Conservation (phyloP, 2,113 vertebrate species). For the Bufo bufo region DNA sequence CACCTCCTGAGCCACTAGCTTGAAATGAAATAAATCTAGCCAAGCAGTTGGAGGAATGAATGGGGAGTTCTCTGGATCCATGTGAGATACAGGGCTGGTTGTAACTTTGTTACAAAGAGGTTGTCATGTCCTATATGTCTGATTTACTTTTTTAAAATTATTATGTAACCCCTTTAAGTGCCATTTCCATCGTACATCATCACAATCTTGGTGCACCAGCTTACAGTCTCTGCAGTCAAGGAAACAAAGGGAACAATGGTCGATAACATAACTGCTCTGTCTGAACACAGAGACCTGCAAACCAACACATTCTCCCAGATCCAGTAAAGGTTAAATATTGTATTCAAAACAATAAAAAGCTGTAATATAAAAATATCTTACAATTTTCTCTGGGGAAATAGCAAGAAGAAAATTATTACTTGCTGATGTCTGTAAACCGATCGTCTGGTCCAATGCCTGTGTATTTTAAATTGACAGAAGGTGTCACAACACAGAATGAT, state of each 20-base stretch:
- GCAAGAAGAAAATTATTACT: not conserved
- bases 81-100: no score
- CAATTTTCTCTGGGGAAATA: not conserved
- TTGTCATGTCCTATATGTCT: no score
- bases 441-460: not conserved
- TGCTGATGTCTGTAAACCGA: not conserved
- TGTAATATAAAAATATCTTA: constrained; percentile 4
- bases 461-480: not conserved
- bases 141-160: no score
- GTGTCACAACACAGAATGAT: not conserved
- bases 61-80: no score
- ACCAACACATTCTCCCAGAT: not conserved
- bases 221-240: not conserved
- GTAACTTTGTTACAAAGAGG: no score
- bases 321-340: not conserved
- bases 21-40: no score
- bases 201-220: no score
- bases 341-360: not conserved
- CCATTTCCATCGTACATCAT: no score
- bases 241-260: not conserved
- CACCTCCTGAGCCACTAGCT: no score
- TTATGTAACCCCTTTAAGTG: no score
- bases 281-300: not conserved
- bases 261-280: not conserved
- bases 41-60: no score